Evolutionary conservation across 2,888 invertebrate species (phyloP).

Genomic region (Lasioglossum marginatum): DNA sequence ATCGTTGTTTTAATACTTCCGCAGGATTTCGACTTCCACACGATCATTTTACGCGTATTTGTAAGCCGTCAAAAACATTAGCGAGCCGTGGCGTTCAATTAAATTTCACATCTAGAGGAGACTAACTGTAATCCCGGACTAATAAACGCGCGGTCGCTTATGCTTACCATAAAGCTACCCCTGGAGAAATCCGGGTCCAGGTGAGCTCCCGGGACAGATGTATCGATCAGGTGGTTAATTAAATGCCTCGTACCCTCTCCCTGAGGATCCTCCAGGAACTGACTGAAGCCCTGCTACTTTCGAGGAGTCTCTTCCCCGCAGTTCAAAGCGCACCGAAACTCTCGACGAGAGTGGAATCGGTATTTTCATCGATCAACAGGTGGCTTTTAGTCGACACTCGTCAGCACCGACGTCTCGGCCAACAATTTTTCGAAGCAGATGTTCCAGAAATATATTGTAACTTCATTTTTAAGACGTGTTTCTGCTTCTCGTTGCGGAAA

Average conservation of each 20-base stretch:
- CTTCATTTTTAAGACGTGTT: neutral
- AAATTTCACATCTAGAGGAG: conserved; percentile 30
- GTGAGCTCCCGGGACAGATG: conserved; percentile 72
- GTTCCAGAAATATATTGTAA: conserved; percentile 13
- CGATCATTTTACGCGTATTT: neutral
- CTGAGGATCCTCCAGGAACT: conserved; percentile 42
- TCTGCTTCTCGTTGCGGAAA: neutral
- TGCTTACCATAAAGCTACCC: conserved; percentile 64
- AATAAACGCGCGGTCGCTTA: conserved; percentile 53
- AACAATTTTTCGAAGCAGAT: conserved; percentile 38
- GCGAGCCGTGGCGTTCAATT: conserved; percentile 34
- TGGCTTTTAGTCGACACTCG: conserved; percentile 61
- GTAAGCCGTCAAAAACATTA: neutral
- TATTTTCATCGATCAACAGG: conserved; percentile 72
- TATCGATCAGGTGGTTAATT: conserved; percentile 74
- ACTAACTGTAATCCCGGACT: conserved; percentile 52
- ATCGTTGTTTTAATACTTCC: neutral
- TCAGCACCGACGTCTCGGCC: conserved; percentile 32
- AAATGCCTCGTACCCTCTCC: conserved; percentile 53
- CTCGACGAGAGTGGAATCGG: conserved; percentile 53
- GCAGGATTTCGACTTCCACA: neutral
- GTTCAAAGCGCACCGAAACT: conserved; percentile 46
- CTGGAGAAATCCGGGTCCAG: conserved; percentile 70
- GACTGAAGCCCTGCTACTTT: conserved; percentile 63
- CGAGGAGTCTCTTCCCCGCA: conserved; percentile 45